These are phyloP conservation scores for Pyrocephalus nanus DNA, from an alignment of 2,797 vertebrate genomes.

Conservation along the genomic window DNA sequence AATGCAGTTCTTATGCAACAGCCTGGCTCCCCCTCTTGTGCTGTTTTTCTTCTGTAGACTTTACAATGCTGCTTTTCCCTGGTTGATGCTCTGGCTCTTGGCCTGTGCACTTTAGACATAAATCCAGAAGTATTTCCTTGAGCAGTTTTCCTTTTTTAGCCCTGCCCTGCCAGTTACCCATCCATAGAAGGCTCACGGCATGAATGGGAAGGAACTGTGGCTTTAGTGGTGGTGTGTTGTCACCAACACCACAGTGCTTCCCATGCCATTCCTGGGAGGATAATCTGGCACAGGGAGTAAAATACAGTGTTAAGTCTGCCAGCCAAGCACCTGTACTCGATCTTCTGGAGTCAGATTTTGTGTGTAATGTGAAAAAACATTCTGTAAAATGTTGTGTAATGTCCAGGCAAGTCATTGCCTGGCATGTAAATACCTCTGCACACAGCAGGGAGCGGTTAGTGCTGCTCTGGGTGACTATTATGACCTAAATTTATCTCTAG, in stretches of 20 bases:
- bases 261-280: neutral
- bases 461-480: neutral
- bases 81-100: neutral
- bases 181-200: neutral
- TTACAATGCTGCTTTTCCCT: neutral
- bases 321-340: neutral
- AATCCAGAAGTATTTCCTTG: neutral
- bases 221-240: neutral
- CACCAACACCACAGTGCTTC: neutral
- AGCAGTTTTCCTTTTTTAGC: neutral
- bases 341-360: neutral
- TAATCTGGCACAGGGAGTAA: neutral
- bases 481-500: neutral
- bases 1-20: neutral
- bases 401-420: neutral
- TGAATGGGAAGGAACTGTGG: neutral
- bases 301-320: neutral
- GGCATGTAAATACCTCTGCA: neutral
- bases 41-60: neutral
- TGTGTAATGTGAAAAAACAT: neutral
- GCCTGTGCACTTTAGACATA: constrained; percentile 23
- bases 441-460: neutral
- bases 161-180: neutral
- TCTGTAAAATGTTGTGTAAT: neutral
- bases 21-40: neutral